Percentiles rank a stretch among this genome's conserved stretches.
Evolutionary conservation across 1,140 invertebrate species (phyloP).

Genomic region (Pogonomyrmex barbatus): DNA sequence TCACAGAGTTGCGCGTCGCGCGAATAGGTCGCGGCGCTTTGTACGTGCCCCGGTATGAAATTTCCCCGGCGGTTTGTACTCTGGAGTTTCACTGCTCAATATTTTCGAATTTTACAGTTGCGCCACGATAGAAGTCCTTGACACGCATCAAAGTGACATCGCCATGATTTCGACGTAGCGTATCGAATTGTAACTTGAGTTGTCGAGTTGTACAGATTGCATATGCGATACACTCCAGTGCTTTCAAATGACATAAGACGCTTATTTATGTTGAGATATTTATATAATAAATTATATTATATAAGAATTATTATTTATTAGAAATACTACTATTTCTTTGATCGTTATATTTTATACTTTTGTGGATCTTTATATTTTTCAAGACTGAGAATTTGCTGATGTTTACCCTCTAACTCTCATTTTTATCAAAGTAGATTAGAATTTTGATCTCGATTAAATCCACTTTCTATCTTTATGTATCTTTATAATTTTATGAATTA

Average conservation of each 20-base stretch:
- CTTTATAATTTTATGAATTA: too few relatives aligned
- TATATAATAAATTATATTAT: background rate
- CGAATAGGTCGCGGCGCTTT: constrained; percentile 6
- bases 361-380: too few relatives aligned
- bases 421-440: too few relatives aligned
- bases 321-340: background rate
- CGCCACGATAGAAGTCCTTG: constrained; percentile 31
- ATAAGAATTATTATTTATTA: constrained; percentile 3
- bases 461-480: too few relatives aligned
- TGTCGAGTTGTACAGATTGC: constrained; percentile 15
- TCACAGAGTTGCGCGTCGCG: background rate
- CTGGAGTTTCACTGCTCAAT: constrained; percentile 24
- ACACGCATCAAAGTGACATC: constrained; percentile 45
- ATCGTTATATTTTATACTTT: background rate
- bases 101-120: constrained; percentile 16
- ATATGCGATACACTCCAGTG: background rate
- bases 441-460: too few relatives aligned
- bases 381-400: too few relatives aligned
- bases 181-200: constrained; percentile 10
- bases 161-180: constrained; percentile 7
- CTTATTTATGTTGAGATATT: background rate
- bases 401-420: too few relatives aligned
- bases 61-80: background rate
- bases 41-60: background rate
- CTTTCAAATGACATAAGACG: background rate